Base-by-base conservation (phyloP, 2,797 vertebrate species). In the Serranus cabrilla region DNA sequence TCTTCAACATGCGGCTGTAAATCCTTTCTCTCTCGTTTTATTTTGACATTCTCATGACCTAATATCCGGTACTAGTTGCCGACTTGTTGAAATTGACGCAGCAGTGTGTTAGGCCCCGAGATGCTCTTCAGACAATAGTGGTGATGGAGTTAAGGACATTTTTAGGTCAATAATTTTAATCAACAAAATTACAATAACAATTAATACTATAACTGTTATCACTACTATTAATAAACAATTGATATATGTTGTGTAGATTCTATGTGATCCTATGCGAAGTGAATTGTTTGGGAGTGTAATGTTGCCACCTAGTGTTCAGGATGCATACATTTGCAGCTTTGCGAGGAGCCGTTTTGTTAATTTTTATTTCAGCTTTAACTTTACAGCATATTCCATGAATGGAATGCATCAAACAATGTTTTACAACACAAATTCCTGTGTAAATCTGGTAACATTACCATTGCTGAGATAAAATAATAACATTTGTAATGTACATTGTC, bases 281-380 rank as follows among this genome's bases (percentile, higher is more conserved):
- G 2, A 18, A n/a, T 8, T 40, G 5, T 25, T 56, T 47, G 0
- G 3, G 1, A 40, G 23, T 52, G 39, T 27, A 42, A 31, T 77
- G 61, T 49, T 64, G 85, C 80, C 87, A 83, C 78, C 88, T 89
- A 81, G 72, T 67, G 87, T 58, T 81, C 42, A 61, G 0, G 25
- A 66, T 49, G 45, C 18, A 80, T 14, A 11, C 13, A 40, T 5
- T 16, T 46, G 7, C 34, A 34, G 34, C 27, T 27, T 27, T 27
- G n/a, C 25, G 16, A 63, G 5, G 27, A 39, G 3, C 5, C n/a
- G 21, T 12, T 45, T 51, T 16, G 0, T 14, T 67, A 0, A 27
- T 23, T 85, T 34, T 73, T 39, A 46, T 72, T 79, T 43, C 4
- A 11, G 0, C 8, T 37, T 63, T 66, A 50, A 63, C 47, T 64